These are phyloP conservation scores for Ceraclea dissimilis DNA, from an alignment of 2,888 invertebrate species.

Conservation along the genomic window DNA sequence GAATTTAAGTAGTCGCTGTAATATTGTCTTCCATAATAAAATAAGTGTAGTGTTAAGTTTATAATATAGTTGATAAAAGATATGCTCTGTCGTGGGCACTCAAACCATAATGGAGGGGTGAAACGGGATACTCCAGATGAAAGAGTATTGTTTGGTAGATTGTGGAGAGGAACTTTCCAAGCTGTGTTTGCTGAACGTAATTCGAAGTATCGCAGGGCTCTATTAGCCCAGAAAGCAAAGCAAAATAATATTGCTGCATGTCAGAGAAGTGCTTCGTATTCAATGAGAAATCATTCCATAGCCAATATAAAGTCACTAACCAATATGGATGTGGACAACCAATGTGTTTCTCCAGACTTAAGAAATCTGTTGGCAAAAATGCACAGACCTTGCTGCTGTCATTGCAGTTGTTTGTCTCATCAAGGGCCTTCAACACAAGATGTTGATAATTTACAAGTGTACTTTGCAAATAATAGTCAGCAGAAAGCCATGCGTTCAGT, in stretches of 20 bases:
- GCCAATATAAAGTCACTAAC: background rate
- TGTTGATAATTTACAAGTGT: conserved; percentile 49
- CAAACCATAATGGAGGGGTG: conserved; percentile 11
- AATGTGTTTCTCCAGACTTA: conserved; percentile 42
- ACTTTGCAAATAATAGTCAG: conserved; percentile 45
- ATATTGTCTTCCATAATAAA: conserved; percentile 22
- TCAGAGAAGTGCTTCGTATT: conserved; percentile 3
- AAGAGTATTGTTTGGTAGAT: conserved; percentile 60
- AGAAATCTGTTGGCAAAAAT: conserved; percentile 35
- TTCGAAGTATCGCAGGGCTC: conserved; percentile 23
- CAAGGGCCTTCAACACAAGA: conserved; percentile 31
- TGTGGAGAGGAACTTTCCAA: conserved; percentile 62
- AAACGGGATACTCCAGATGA: conserved; percentile 41
- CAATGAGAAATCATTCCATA: background rate
- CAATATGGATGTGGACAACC: conserved; percentile 34
- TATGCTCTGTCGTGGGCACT: conserved; percentile 20
- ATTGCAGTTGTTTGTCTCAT: conserved; percentile 36
- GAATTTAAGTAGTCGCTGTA: conserved; percentile 21
- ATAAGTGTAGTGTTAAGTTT: conserved; percentile 4
- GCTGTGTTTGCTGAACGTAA: conserved; percentile 38
- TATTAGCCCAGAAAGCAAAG: conserved; percentile 13
- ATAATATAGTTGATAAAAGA: background rate
- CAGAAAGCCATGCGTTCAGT: conserved; percentile 57
- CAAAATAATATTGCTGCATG: conserved; percentile 14
- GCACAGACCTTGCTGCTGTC: conserved; percentile 43